These are phyloP conservation scores for Phyllostomus discolor DNA, from an alignment of 2,113 vertebrate species.

Conservation along the genomic window DNA sequence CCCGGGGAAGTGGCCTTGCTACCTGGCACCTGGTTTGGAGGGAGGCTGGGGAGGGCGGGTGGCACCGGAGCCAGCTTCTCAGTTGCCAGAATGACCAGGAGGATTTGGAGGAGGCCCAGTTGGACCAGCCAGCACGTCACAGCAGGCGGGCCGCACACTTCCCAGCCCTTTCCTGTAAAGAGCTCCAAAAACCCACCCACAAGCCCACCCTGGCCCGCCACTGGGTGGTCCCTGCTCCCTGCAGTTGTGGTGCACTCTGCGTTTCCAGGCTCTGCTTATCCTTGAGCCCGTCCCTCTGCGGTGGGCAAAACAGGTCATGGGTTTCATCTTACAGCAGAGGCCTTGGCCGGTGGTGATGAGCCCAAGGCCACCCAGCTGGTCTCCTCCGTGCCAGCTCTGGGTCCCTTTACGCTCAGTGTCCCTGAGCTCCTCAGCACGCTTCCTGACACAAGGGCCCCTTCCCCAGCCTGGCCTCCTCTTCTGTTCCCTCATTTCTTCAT, in stretches of 20 bases:
- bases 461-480: background rate
- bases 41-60: background rate
- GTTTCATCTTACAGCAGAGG: background rate
- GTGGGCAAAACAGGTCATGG: background rate
- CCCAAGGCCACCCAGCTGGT: background rate
- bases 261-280: background rate
- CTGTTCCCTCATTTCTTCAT: background rate
- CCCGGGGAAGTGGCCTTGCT: background rate
- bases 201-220: background rate
- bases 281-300: background rate
- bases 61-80: background rate
- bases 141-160: background rate
- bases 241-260: background rate
- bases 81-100: slow-evolving; percentile 5
- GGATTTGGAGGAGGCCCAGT: background rate
- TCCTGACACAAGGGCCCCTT: background rate
- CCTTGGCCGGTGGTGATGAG: background rate
- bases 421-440: background rate
- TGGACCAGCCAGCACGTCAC: background rate
- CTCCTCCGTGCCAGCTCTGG: background rate
- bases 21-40: background rate
- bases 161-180: background rate
- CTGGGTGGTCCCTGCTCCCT: background rate
- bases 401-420: background rate
- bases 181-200: background rate